Percentiles rank a stretch among this genome's conserved stretches.
phyloP scores from a whole-genome alignment of 2,797 vertebrate genomes.

The Clamator glandarius region DNA sequence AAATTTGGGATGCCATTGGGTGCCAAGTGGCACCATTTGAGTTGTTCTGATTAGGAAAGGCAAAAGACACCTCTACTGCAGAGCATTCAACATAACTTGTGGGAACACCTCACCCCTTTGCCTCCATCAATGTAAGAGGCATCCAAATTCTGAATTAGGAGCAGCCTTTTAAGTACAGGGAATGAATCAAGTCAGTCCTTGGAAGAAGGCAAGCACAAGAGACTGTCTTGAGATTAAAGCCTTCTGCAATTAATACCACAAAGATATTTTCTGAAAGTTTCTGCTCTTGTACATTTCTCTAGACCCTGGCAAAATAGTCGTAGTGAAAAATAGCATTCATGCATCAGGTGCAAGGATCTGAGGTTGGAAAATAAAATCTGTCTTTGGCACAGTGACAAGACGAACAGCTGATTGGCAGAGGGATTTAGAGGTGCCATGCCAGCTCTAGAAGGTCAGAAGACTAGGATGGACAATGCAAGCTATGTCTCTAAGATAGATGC shows the following conservation, averaged over 20 bases:
- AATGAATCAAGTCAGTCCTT: background rate
- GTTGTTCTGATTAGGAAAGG: background rate
- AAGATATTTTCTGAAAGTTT: background rate
- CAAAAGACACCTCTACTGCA: background rate
- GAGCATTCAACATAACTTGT: background rate
- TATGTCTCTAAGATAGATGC: background rate
- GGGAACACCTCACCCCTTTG: background rate
- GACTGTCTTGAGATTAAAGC: background rate
- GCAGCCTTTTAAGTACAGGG: background rate
- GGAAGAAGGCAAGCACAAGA: background rate
- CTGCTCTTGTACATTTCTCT: background rate
- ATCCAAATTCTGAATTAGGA: background rate
- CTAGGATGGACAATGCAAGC: slow-evolving; percentile 22
- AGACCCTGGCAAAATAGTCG: background rate
- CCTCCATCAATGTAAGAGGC: background rate
- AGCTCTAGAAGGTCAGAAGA: slow-evolving; percentile 33
- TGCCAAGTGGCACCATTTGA: background rate
- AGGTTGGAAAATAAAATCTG: background rate
- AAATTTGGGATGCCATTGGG: background rate
- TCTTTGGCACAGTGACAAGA: background rate
- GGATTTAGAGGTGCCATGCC: background rate
- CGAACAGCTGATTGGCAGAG: slow-evolving; percentile 35
- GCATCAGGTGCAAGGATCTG: background rate
- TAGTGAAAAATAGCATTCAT: background rate
- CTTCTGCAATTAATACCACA: background rate